Base-by-base conservation (phyloP, 2,113 vertebrate species). In the Dipodomys merriami region DNA sequence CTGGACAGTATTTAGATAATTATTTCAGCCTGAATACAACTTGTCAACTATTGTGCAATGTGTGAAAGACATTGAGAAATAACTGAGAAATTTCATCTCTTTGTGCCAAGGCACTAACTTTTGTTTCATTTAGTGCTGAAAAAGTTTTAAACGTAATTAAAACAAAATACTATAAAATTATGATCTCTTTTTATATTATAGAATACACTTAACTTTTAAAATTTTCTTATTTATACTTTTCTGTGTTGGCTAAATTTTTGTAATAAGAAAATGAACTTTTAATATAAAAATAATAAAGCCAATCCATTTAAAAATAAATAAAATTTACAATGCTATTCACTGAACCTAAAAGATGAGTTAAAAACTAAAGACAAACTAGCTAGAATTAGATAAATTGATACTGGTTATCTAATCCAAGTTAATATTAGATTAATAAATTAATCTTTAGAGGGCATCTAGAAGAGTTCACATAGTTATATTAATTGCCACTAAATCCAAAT, bases 101-200 rank as follows among this genome's bases (percentile, higher is more conserved):
- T 1, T 4, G 33, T 39, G 81, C 69, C 68, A 64, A 92, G 79
- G 22, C 64, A 57, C 8, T 89, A 93, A 81, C 68, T 62, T 64
- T 65, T 78, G 62, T 68, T 89, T 90, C 69, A 6, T 49, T 96
- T 93, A 62, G 68, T 93, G 39, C 62, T 71, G 19, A 25, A 87
- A 94, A 64, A 86, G 13, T 5, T 93, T 79, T 95, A 73, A n/a
- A 13, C 87, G 46, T 25, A 95, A 88, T 85, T 76, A 85, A 82
- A 95, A 62, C 7, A 89, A 90, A 86, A 91, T 20, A 92, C 89
- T 90, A 77, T 30, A 18, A 91, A 15, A 13, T 82, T 93, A 93
- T 20, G 79, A 11, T 7, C 93, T 96, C 93, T 27, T 2, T 13
- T 91, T 64, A 83, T 93, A 64, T 78, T 88, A 83, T 33, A 39